These are phyloP conservation scores for Tipula lateralis DNA, from an alignment of 2,888 invertebrate genomes.

Conservation along the genomic window DNA sequence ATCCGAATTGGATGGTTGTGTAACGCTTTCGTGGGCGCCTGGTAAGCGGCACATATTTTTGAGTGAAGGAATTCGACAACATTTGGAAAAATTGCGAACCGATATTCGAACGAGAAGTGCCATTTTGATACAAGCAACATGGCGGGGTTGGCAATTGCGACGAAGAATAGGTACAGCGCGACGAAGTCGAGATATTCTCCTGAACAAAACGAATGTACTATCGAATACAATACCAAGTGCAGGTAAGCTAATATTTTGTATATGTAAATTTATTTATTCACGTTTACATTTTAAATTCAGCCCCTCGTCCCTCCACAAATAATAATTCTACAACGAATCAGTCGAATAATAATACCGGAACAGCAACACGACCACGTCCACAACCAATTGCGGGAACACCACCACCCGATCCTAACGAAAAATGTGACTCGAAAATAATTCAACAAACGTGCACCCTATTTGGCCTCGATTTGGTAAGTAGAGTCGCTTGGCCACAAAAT, in stretches of 20 bases:
- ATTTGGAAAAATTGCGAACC: conserved; percentile 74
- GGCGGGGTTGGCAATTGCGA: conserved; percentile 74
- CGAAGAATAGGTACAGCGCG: conserved; percentile 57
- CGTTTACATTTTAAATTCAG: conserved; percentile 25
- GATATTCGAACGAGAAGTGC: conserved; percentile 76
- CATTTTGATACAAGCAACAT: conserved; percentile 75
- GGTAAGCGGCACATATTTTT: conserved; percentile 92
- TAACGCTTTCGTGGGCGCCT: conserved; percentile 78
- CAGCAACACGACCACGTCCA: conserved; percentile 70
- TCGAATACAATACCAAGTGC: conserved; percentile 41
- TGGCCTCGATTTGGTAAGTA: conserved; percentile 75
- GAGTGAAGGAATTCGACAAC: conserved; percentile 88
- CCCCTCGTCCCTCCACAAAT: not conserved
- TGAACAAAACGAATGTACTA: conserved; percentile 38
- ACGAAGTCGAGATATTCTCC: conserved; percentile 40
- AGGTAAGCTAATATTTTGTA: conserved; percentile 38
- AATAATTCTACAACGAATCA: conserved; percentile 39
- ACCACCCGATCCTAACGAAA: conserved; percentile 76
- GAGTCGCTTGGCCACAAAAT: not conserved
- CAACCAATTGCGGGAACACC: conserved; percentile 88
- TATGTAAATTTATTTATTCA: not conserved
- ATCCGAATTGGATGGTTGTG: conserved; percentile 53
- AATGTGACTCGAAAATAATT: conserved; percentile 83
- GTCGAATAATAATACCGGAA: conserved; percentile 46
- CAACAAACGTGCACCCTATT: conserved; percentile 87